Percentiles rank a stretch among this genome's conserved stretches.
Conservation (phyloP, 2,113 vertebrate genomes). For the Sebastes schlegelii region DNA sequence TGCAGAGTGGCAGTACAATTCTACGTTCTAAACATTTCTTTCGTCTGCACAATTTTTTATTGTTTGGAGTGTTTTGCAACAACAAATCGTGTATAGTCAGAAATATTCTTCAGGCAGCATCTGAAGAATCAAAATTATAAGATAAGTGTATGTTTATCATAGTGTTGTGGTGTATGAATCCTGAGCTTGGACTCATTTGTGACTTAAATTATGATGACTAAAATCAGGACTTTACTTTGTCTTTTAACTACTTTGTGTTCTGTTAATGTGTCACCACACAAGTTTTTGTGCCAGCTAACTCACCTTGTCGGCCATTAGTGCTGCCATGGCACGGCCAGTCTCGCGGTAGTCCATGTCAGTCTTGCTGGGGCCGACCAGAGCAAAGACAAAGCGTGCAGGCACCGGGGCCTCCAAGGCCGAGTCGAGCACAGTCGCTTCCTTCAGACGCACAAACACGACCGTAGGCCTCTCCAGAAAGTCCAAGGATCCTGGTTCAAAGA, state of each 20-base stretch:
- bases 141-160: too few species aligned
- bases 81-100: not conserved
- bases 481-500: constrained; percentile 75
- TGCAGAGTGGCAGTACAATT: not conserved
- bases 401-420: constrained; percentile 72
- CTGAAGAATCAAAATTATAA: not conserved
- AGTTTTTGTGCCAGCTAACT: constrained; percentile 15
- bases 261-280: not conserved
- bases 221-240: not conserved
- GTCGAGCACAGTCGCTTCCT: constrained; percentile 82
- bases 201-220: not conserved
- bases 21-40: not conserved
- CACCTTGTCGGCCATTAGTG: constrained; percentile 93
- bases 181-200: not conserved
- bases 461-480: constrained; percentile 83
- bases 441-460: constrained; percentile 89
- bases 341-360: constrained; percentile 87
- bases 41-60: not conserved
- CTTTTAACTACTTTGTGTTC: not conserved
- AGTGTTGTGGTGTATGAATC: not conserved
- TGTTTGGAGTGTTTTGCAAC: not conserved
- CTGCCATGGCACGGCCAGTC: constrained; percentile 88
- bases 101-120: not conserved
- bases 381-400: constrained; percentile 88
- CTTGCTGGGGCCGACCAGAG: constrained; percentile 88